Base-by-base conservation (phyloP, 2,888 invertebrate species). In the Melanostoma mellinum region DNA sequence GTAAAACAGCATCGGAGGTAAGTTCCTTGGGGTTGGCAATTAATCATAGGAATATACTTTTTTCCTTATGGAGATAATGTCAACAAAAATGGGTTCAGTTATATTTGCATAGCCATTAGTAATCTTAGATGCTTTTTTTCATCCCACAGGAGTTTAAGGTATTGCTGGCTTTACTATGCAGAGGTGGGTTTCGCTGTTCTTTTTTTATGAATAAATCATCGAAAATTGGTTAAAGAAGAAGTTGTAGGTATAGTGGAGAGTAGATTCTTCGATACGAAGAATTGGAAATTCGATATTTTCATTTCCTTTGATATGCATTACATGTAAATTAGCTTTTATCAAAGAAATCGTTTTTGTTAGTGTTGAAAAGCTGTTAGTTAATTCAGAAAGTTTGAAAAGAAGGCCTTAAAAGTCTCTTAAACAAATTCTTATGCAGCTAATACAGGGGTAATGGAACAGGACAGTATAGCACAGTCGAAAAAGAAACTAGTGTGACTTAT, bases 51-150 rank as follows among this genome's bases (percentile, higher is more conserved):
- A 20, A 20, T 20, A 78, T 52, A 63, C 60, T 81, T 67, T 77
- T 78, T 63, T 55, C 42, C n/a, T 48, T 55, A 32, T 42, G 40
- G 33, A 90, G 90, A 90, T 90, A 90, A 89, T 90, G 90, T 90
- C 90, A 90, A 89, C 90, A 90, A 89, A 90, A 90, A 90, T 90
- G 89, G 90, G 88, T 90, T 89, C 88, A 88, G 89, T 89, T 90
- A 90, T 90, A 82, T 82, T 82, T 82, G 82, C 82, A 82, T 82
- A 82, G 78, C 77, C 82, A 82, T 82, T 82, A 82, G 82, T 82
- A 77, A 78, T 78, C 82, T 69, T 80, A 73, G 82, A 78, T 78
- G 72, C 48, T 58, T 52, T 52, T 56, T 68, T 61, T 40, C 53
- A 65, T 72, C 73, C 78, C 73, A 58, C 42, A 6, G 46, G 61